Base-by-base conservation (phyloP, 2,797 vertebrate species). In the Myiotriccus ornatus region DNA sequence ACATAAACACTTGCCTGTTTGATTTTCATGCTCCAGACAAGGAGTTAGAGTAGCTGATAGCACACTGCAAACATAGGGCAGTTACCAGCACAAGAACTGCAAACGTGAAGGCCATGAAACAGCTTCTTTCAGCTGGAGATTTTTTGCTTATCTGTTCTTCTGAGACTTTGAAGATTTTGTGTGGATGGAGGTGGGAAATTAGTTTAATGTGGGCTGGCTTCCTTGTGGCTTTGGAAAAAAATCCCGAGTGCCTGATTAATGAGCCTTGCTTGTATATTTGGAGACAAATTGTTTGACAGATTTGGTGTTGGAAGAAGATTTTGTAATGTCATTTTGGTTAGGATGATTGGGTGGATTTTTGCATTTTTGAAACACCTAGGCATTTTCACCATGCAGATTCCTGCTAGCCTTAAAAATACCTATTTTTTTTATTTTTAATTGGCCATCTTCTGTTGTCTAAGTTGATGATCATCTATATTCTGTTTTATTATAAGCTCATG, bases 31-130 rank as follows among this genome's bases (percentile, higher is more conserved):
- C 23, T 75, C 37, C 25, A 27, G 9, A 78, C 47, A 16, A 93
- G 69, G 87, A 84, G 28, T 24, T 55, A 24, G 75, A 81, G 35
- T 71, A 74, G 41, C 57, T 65, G 83, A 64, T 81, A 69, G 32
- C 35, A 20, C 59, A 4, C 35, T 73, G 7, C 76, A 84, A 68
- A 35, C 34, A 16, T 4, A 30, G 20, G 9, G 16, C 28, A 20
- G 7, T 80, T 68, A 35, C 7, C 43, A 57, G 30, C 44, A 39
- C 30, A 44, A 35, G 20, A 83, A n/a, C 47, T 49, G 3, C 34
- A 47, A 35, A n/a, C 53, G n/a, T 0, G 0, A 60, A 77, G 34
- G 17, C 27, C 9, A 1, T 68, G 37, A 55, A 73, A 53, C 30
- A 65, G 23, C 20, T 71, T 12, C 14, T 84, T 84, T 67, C 7